Percentiles rank a stretch among this genome's conserved stretches.
Conservation (phyloP, 2,113 vertebrate genomes). For the Actenoides lindsayi region DNA sequence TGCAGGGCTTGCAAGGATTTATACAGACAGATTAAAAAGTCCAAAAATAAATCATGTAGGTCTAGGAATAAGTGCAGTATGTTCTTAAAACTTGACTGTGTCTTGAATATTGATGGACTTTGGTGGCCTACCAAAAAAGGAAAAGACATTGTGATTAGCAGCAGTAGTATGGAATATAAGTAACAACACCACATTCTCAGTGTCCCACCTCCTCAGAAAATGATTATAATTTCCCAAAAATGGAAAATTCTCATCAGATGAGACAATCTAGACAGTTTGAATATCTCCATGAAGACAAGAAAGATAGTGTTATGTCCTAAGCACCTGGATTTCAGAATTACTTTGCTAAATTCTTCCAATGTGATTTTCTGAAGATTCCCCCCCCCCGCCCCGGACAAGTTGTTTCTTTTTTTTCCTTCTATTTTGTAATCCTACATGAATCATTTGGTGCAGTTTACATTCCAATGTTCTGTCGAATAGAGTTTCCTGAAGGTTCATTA, state of each 20-base stretch:
- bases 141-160: background rate
- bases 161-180: background rate
- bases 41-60: slow-evolving; percentile 15
- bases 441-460: background rate
- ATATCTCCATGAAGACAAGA: background rate
- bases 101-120: background rate
- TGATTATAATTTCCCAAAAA: background rate
- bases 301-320: background rate
- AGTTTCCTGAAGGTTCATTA: background rate
- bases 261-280: background rate
- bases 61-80: background rate
- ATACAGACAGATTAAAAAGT: background rate
- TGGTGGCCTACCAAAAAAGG: background rate
- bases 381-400: background rate
- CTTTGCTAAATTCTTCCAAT: background rate
- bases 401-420: background rate
- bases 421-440: background rate
- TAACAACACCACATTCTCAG: background rate
- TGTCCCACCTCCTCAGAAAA: background rate
- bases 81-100: slow-evolving; percentile 3
- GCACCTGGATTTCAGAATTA: background rate
- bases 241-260: background rate
- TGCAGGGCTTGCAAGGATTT: background rate
- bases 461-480: background rate
- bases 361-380: background rate